Evolutionary conservation across 2,113 vertebrate species (phyloP), one percentile per base, ranked within the genome.

Genomic region (Saccopteryx bilineata): DNA sequence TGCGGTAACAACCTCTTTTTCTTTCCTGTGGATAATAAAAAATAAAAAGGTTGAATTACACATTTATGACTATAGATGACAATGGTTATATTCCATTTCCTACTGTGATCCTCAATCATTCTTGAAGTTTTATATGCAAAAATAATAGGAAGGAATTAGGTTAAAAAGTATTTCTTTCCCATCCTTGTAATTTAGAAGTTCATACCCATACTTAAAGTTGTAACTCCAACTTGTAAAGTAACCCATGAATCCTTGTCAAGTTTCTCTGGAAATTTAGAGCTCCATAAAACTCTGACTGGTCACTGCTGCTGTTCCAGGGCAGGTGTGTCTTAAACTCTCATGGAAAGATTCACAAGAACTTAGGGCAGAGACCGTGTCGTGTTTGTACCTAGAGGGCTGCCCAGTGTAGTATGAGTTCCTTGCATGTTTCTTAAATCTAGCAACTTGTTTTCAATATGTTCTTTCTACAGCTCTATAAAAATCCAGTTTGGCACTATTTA

Each of bases 11-110:
- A n/a, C 26, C 9, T 46, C 39, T 33, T 90, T 83, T 72, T 60
- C 56, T 84, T 56, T 63, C 12, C 48, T 91, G 66, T 60, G 13
- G 17, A 88, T 81, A 23, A 93, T 50, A 33, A 68, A 75, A 46
- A 33, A 68, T 69, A 46, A 93, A 91, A 82, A 5, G 81, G 21
- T 61, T 94, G 58, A 94, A 26, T 88, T 79, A 63, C 81, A 93
- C 83, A 65, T 63, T 14, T 33, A 61, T 69, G n/a, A 80, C 39
- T 50, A 7, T n/a, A 79, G 31, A 60, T 46, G 23, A 78, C 23
- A 75, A n/a, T 21, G 95, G 60, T 82, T 71, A 60, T 48, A 66
- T 7, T 93, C 80, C 78, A 12, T 66, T 94, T 81, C 5, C 18
- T 58, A 65, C 71, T 61, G 2, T 78, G 61, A 60, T 78, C 56